Evolutionary conservation across 2,113 vertebrate genomes (phyloP), one percentile per base, ranked within the genome.

Genomic region (Passer montanus): DNA sequence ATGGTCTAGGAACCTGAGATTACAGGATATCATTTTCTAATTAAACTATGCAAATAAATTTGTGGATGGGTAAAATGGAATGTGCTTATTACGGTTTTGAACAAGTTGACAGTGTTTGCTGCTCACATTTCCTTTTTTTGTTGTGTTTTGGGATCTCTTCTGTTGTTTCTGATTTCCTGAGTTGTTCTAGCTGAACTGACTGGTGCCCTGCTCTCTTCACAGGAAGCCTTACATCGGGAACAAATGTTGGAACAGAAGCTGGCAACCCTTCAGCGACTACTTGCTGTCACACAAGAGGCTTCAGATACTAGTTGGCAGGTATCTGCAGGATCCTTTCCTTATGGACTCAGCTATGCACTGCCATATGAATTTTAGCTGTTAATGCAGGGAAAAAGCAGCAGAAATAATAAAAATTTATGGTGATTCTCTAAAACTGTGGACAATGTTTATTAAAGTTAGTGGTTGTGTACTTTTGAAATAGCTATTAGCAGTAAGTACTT

Each of bases 221-320:
- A 99, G 99, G 99, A 99, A 98, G 99, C 99, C 98, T 99, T 99
- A 98, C 99, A 99, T 97, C 98, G 99, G 98, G 99, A 99, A 98
- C 99, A 99, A 98, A 99, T 99, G 99, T 98, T 99, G 98, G 99
- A 99, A 98, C 99, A 99, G 98, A 99, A 99, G 97, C 92, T 99
- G 94, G 99, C 99, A 97, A 99, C 99, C 15, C 98, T 99, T 97
- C 99, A 99, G 97, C 98, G 99, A 89, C 98, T 99, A 62, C 97
- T 99, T 82, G 98, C 99, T 98, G 98, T 98, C 95, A 99, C 99
- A 23, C 99, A 99, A 97, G 99, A 99, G 97, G 99, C 99, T 94
- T 99, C 99, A 23, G 99, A 99, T 98, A 99, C 99, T 97, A 99
- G 99, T 98, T 99, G 99, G 99, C 99, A 99, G 99, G 99, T 99